Evolutionary conservation across 1,140 invertebrate genomes (phyloP).

Genomic region (Archivesica marissinica): DNA sequence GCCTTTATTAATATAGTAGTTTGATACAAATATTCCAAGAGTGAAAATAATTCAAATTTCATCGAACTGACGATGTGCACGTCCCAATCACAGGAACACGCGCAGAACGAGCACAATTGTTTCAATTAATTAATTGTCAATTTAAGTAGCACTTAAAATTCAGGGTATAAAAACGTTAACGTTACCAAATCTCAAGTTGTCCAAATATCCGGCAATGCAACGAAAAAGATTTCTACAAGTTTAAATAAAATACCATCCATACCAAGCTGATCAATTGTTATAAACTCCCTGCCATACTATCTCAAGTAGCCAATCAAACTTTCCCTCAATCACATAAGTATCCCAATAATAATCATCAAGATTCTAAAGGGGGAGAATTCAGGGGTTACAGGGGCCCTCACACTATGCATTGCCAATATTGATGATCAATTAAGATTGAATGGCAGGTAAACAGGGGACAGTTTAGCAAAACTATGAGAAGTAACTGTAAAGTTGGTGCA

Average conservation of each 20-base stretch:
- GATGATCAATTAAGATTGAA: too few relatives aligned
- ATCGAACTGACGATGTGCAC: background rate
- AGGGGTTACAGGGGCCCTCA: conserved; percentile 15
- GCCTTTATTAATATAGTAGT: too few relatives aligned
- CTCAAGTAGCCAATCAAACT: conserved; percentile 51
- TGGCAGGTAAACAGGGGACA: too few relatives aligned
- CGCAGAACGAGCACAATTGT: conserved; percentile 7
- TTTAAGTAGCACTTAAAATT: conserved; percentile 9
- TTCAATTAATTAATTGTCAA: conserved; percentile 24
- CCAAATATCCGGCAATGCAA: conserved; percentile 15
- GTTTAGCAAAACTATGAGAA: too few relatives aligned
- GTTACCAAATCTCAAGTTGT: conserved; percentile 34
- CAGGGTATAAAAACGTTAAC: conserved; percentile 16
- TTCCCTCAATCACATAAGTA: conserved; percentile 51
- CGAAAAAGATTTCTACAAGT: conserved; percentile 4
- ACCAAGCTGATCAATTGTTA: conserved; percentile 49
- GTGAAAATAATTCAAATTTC: background rate
- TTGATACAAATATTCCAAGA: too few relatives aligned
- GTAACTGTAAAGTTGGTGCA: too few relatives aligned
- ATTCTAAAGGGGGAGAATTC: background rate
- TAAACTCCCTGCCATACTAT: background rate
- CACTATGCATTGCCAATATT: too few relatives aligned
- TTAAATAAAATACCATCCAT: conserved; percentile 50
- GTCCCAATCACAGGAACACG: background rate
- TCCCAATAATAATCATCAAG: conserved; percentile 46